Evolutionary conservation across 1,140 invertebrate species (phyloP), one percentile per base, ranked within the genome.

Genomic region (Drosophila sulfurigaster): DNA sequence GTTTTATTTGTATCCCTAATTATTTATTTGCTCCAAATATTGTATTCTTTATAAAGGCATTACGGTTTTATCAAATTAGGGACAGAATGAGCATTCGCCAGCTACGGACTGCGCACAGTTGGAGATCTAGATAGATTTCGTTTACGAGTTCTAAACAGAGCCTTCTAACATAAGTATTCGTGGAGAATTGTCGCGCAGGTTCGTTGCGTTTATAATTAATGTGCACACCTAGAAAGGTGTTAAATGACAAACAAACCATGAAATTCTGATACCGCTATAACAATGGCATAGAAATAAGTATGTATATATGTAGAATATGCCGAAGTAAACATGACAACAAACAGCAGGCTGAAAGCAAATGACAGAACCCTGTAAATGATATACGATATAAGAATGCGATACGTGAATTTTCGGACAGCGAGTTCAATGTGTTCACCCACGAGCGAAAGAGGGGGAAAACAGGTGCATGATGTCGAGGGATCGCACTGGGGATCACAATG

Each of bases 241-340:
- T 90, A 90, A 90, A 82, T 91, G 87, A 90, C 87, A 90, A 91
- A 90, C 87, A 91, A 90, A 90, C 87, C 87, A 90, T 90, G 91
- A 91, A 91, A 90, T 72, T 68, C 70, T 82, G 86, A 90, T 90
- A 90, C 57, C 64, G 52, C 75, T 51, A 28, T 65, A 62, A 58
- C 48, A 71, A 76, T 76, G 25, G 25, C 28, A 52, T 45, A 58
- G 73, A 52, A 43, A 46, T 35, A 58, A 52, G 35, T 11, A 32
- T n/a, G 11, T 46, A 45, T 20, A 45, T 56, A 74, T 62, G 65
- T 78, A 62, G 73, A 54, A 54, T 65, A 78, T 75, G 48, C 28
- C 20, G 46, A 54, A 65, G 70, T 48, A 65, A 62, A 70, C 46
- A 72, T 5, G 65, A 41, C 56, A 16, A 25, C 35, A 79, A 69